Evolutionary conservation across 1,140 invertebrate genomes (phyloP), one percentile per base, ranked within the genome.

Genomic region (Pseudoatta argentina): DNA sequence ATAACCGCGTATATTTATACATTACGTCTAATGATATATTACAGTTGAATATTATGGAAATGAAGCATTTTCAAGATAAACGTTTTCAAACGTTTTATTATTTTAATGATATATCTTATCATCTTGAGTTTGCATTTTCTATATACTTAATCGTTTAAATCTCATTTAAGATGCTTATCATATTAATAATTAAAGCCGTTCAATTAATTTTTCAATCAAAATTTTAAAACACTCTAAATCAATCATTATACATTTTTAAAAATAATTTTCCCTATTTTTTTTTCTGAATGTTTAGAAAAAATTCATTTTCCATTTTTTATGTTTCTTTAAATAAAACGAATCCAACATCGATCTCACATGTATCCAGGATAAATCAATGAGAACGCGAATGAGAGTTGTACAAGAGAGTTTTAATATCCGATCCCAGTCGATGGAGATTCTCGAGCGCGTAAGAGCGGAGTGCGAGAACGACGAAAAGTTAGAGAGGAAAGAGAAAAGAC

Each of bases 371-470:
- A 21, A 24, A 59, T 72, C 79, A 44, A 82, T n/a, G 51, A 57
- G 34, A 66, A n/a, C n/a, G 48, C 34, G 51, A 12, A 18, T 21
- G 39, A 79, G 53, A 8, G 4, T 67, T 8, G 34, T 55, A 66
- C 34, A 55, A 48, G 14, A 69, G 14, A 81, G 76, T 69, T 92
- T 92, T 91, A 87, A 90, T 89, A 85, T 76, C 53, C 83, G 88
- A 89, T 90, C 89, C 86, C 86, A 81, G 88, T 88, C 91, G 86
- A 92, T 92, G 86, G 87, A 89, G 87, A 89, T 91, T 93, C 89
- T 91, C 79, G 69, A 86, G 64, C 16, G 85, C 77, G 87, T 88
- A 85, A 91, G n/a, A 14, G 21, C 21, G 55, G 34, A 69, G 63
- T n/a, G 21, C 63, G 48, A 55, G 27, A 27, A 81, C 63, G 88